phyloP scores from a whole-genome alignment of 2,113 vertebrate genomes.

The Fukomys damarensis region DNA sequence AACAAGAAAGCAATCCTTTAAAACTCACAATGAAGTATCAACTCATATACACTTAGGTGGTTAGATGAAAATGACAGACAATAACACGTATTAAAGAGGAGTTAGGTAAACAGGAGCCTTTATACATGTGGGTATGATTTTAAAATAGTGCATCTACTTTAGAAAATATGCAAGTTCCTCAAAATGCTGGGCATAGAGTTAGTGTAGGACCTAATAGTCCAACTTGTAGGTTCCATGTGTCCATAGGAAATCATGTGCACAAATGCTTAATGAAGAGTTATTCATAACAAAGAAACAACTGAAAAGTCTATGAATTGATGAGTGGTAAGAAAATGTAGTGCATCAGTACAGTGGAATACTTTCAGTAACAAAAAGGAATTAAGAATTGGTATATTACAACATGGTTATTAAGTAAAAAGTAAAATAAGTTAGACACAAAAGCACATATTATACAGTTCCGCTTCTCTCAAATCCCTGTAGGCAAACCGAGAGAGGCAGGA shows the following conservation, averaged over 20 bases:
- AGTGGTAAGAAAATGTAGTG: neutral
- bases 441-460: neutral
- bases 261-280: neutral
- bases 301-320: neutral
- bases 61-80: neutral
- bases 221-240: neutral
- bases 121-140: too few species aligned
- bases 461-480: neutral
- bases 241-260: neutral
- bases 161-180: neutral
- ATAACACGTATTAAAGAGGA: neutral
- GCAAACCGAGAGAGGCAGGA: neutral
- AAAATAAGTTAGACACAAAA: neutral
- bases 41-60: neutral
- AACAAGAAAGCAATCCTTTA: neutral
- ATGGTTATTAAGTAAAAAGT: neutral
- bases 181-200: neutral
- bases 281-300: neutral
- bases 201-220: neutral
- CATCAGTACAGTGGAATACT: neutral
- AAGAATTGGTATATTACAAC: neutral
- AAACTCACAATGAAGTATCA: neutral
- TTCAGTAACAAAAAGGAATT: neutral
- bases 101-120: neutral
- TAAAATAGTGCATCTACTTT: neutral